Conservation (phyloP, 2,888 invertebrate genomes). For the Erannis defoliaria region DNA sequence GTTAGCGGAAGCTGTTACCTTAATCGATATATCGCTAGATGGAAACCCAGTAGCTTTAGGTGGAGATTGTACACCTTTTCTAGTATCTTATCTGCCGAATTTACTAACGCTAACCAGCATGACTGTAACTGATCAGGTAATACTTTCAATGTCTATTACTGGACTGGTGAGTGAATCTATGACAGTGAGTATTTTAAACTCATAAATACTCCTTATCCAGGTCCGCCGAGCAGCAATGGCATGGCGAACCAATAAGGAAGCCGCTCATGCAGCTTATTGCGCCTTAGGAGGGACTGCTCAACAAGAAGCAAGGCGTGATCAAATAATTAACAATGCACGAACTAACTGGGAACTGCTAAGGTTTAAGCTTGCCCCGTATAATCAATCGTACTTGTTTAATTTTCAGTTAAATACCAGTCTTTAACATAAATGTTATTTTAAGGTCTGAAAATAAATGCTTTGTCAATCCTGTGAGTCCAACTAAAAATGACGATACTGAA, state of each 20-base stretch:
- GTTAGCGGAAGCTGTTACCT: slow-evolving; percentile 91
- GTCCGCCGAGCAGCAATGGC: slow-evolving; percentile 92
- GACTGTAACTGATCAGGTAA: slow-evolving; percentile 91
- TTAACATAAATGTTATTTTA: slow-evolving; percentile 36
- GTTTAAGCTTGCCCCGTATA: slow-evolving; percentile 47
- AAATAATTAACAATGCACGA: slow-evolving; percentile 93
- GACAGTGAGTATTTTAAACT: not conserved
- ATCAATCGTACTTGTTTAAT: not conserved
- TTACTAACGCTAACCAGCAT: slow-evolving; percentile 91
- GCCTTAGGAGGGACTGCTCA: slow-evolving; percentile 86
- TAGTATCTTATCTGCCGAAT: slow-evolving; percentile 93
- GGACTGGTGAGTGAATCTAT: not conserved
- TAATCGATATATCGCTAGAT: slow-evolving; percentile 94
- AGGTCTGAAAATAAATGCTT: slow-evolving; percentile 90
- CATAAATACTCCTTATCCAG: slow-evolving; percentile 48
- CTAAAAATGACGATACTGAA: slow-evolving; percentile 65
- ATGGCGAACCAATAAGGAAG: slow-evolving; percentile 93
- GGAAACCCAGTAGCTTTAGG: slow-evolving; percentile 93
- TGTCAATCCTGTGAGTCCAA: slow-evolving; percentile 62
- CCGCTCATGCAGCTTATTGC: slow-evolving; percentile 89
- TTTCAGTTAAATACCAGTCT: not conserved
- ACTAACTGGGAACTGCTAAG: slow-evolving; percentile 94
- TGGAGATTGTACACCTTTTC: slow-evolving; percentile 93
- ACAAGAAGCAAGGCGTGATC: slow-evolving; percentile 90
- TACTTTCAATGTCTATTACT: not conserved